A percentile compares a stretch with the other conserved stretches of the same genome.
Conservation (phyloP, 2,113 vertebrate species). For the Microcebus ravelobensis region DNA sequence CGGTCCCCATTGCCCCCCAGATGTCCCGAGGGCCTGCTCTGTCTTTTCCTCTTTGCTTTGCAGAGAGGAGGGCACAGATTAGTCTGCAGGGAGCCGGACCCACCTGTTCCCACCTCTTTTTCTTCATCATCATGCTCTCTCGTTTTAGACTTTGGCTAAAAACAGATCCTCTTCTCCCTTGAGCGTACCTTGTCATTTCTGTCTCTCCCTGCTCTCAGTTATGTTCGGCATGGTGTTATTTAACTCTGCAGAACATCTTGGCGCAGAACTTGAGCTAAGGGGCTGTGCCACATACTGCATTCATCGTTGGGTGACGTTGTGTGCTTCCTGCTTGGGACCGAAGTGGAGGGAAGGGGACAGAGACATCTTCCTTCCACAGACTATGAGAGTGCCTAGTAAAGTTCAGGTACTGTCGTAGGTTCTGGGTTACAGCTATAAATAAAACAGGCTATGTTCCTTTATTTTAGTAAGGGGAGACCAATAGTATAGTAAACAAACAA, state of each 20-base stretch:
- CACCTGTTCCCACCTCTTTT: not conserved
- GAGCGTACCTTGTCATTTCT: slow-evolving; percentile 25
- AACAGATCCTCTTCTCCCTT: slow-evolving; percentile 4
- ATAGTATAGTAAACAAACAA: not conserved
- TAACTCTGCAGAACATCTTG: slow-evolving; percentile 39
- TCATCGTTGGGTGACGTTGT: not conserved
- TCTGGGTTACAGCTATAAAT: not conserved
- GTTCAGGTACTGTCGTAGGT: not conserved
- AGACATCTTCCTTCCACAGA: not conserved
- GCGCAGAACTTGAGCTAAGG: slow-evolving; percentile 17
- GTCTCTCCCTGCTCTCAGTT: not conserved
- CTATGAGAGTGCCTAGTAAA: not conserved
- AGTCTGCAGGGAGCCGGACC: not conserved
- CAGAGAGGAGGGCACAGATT: not conserved
- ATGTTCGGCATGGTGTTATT: not conserved
- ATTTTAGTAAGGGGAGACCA: not conserved
- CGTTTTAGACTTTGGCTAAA: slow-evolving; percentile 24
- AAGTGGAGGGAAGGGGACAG: not conserved
- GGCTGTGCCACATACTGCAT: not conserved
- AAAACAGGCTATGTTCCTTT: not conserved
- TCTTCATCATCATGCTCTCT: not conserved
- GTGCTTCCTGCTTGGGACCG: not conserved
- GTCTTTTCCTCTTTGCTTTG: not conserved
- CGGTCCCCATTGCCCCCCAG: not conserved
- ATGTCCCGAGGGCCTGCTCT: not conserved